phyloP scores from a whole-genome alignment of 2,888 invertebrate genomes.

The Dendrolimus pini region DNA sequence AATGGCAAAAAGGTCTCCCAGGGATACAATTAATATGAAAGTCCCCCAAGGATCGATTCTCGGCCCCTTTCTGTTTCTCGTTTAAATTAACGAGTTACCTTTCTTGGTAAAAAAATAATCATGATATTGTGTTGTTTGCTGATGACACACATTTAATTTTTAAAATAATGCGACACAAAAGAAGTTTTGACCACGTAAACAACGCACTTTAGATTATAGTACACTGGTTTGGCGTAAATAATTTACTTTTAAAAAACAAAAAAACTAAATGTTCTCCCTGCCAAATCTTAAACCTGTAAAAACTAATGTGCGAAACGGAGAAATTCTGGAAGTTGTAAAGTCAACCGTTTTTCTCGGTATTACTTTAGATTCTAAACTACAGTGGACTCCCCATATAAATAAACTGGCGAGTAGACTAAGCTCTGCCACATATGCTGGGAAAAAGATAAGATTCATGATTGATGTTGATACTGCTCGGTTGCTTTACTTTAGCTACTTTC shows the following conservation, averaged over 20 bases:
- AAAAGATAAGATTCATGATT: neutral
- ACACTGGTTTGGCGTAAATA: neutral
- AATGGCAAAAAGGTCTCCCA: neutral
- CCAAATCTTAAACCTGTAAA: too few species aligned
- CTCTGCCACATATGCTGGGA: neutral
- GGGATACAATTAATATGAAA: neutral
- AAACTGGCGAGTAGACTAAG: neutral
- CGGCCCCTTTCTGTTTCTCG: neutral
- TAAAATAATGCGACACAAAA: neutral
- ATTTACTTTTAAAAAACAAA: neutral
- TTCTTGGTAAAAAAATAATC: neutral
- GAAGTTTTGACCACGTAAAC: neutral
- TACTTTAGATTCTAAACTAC: neutral
- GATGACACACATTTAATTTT: conserved; percentile 1
- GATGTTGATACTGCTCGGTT: neutral
- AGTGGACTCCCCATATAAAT: neutral
- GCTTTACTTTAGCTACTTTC: neutral
- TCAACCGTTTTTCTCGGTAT: neutral
- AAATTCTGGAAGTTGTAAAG: neutral
- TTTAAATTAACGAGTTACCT: neutral
- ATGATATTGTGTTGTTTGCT: conserved; percentile 1
- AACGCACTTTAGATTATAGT: neutral
- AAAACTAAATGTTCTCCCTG: neutral
- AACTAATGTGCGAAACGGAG: neutral
- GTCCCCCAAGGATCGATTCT: conserved; percentile 1